Conservation (phyloP, 2,797 vertebrate genomes). For the Hoplostethus mediterraneus region DNA sequence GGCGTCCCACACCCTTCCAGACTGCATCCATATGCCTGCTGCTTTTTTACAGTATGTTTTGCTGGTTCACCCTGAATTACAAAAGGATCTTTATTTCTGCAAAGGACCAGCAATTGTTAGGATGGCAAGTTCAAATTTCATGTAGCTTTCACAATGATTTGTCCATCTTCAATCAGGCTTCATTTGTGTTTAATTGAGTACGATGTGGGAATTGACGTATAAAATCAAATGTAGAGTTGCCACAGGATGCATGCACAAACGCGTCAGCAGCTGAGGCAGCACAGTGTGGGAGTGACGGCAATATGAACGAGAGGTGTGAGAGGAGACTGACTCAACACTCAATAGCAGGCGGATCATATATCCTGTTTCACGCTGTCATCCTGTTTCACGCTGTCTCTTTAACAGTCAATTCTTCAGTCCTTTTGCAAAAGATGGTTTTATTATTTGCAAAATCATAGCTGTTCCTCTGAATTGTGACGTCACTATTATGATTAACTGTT, state of each 20-base stretch:
- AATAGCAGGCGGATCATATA: background rate
- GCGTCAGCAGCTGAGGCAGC: constrained; percentile 25
- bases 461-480: background rate
- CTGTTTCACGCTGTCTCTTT: no score
- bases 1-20: constrained; percentile 36
- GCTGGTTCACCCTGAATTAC: background rate
- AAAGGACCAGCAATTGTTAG: background rate
- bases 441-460: background rate
- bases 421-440: background rate
- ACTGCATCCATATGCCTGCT: constrained; percentile 49
- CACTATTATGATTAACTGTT: background rate
- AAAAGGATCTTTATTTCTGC: background rate
- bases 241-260: background rate
- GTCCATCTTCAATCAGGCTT: background rate
- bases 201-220: no score
- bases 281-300: constrained; percentile 29
- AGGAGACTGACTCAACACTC: constrained; percentile 37
- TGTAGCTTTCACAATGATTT: background rate
- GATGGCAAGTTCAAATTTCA: background rate
- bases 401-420: background rate
- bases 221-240: background rate
- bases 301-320: constrained; percentile 51
- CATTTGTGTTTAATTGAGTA: no score
- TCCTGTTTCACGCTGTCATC: constrained; percentile 12
- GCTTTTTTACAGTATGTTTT: background rate